A percentile compares a stretch with the other conserved stretches of the same genome.
phyloP scores from a whole-genome alignment of 2,113 vertebrate species.

The Saccopteryx leptura region DNA sequence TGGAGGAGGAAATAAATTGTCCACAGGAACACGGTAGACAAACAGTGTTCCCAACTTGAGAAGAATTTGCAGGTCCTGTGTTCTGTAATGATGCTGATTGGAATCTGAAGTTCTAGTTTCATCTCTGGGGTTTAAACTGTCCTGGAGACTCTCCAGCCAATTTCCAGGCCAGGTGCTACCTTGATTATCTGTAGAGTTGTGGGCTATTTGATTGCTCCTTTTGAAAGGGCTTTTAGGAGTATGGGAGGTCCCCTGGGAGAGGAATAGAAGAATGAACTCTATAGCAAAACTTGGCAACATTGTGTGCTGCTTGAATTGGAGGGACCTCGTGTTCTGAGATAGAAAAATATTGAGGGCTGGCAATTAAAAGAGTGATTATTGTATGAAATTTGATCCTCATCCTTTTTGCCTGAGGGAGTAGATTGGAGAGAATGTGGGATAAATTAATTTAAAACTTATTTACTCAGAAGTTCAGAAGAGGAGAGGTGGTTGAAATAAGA shows the following conservation, averaged over 20 bases:
- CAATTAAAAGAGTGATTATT: not conserved
- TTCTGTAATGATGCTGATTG: not conserved
- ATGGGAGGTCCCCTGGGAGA: not conserved
- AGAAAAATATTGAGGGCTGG: not conserved
- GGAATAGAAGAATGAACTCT: not conserved
- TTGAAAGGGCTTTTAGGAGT: not conserved
- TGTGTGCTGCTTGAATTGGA: not conserved
- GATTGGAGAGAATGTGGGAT: not conserved
- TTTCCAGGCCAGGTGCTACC: not conserved
- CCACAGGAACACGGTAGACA: not conserved
- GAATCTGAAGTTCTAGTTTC: not conserved
- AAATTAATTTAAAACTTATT: not conserved
- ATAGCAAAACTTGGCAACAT: not conserved
- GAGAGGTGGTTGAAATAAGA: not conserved
- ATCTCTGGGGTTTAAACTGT: not conserved
- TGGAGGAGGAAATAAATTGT: not conserved
- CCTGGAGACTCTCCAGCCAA: not conserved
- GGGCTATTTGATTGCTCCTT: not conserved
- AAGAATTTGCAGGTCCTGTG: not conserved
- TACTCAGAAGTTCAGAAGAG: constrained; percentile 26
- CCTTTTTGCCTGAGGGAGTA: not conserved
- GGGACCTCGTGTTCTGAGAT: not conserved
- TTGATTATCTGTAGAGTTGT: not conserved
- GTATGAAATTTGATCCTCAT: not conserved
- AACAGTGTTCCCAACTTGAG: not conserved